Conservation (phyloP, 1,140 invertebrate species). For the Harpegnathos saltator region DNA sequence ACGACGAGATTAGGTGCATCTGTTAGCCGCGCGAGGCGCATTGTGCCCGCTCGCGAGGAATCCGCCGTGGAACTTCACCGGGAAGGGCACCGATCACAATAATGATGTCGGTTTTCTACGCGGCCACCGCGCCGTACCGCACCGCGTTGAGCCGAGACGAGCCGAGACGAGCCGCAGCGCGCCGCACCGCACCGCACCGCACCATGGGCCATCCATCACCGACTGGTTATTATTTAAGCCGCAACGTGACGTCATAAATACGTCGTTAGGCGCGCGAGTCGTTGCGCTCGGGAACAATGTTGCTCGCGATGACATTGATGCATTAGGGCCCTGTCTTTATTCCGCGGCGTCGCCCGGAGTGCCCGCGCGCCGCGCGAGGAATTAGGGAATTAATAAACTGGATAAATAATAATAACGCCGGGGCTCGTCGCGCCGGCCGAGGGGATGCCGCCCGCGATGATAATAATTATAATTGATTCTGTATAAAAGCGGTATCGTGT, state of each 20-base stretch:
- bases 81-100: conserved; percentile 80
- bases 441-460: too few relatives aligned
- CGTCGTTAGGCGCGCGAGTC: conserved; percentile 83
- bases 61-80: conserved; percentile 68
- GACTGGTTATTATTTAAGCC: conserved; percentile 85
- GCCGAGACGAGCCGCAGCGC: too few relatives aligned
- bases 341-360: conserved; percentile 57
- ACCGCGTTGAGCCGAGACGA: conserved; percentile 55
- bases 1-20: conserved; percentile 80
- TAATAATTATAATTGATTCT: too few relatives aligned
- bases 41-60: conserved; percentile 75
- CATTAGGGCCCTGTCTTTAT: conserved; percentile 78
- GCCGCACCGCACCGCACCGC: conserved; percentile 62
- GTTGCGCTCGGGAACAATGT: conserved; percentile 76
- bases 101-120: conserved; percentile 83
- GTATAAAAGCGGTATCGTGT: too few relatives aligned
- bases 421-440: not conserved
- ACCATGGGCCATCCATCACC: conserved; percentile 83
- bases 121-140: conserved; percentile 64
- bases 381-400: conserved; percentile 61
- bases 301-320: conserved; percentile 82
- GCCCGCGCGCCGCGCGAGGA: conserved; percentile 24
- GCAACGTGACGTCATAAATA: conserved; percentile 85
- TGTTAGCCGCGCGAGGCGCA: conserved; percentile 67
- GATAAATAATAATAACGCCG: conserved; percentile 57